Conservation (phyloP, 2,797 vertebrate species). For the Hapalemur alaotrensis region DNA sequence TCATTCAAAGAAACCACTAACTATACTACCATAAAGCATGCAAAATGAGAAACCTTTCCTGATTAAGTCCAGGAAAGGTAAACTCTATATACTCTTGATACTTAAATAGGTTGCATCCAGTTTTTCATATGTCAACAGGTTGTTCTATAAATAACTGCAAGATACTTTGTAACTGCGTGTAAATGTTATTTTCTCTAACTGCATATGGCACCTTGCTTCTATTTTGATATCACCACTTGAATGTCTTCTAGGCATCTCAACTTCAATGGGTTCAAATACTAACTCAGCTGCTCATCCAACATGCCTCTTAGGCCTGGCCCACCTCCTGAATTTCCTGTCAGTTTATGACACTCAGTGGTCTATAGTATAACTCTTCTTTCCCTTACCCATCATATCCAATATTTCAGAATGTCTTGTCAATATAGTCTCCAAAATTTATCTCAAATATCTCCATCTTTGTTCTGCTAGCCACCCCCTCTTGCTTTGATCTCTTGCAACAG, state of each 20-base stretch:
- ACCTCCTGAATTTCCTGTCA: not conserved
- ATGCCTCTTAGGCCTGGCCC: not conserved
- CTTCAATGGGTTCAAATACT: not conserved
- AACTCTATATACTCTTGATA: not conserved
- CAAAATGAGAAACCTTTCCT: not conserved
- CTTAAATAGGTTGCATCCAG: not conserved
- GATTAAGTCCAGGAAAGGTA: not conserved
- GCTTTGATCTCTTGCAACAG: not conserved
- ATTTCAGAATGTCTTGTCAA: not conserved
- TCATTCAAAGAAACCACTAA: not conserved
- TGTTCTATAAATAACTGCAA: not conserved
- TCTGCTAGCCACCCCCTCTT: not conserved
- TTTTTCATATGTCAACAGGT: not conserved
- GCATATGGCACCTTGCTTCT: not conserved
- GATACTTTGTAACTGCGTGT: not conserved
- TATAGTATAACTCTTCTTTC: not conserved
- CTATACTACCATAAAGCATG: not conserved
- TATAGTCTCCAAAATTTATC: not conserved
- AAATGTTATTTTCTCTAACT: not conserved
- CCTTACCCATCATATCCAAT: not conserved
- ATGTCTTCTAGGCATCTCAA: not conserved
- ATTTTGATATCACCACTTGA: not conserved
- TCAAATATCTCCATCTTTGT: not conserved
- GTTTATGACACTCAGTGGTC: not conserved
- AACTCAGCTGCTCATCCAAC: not conserved